Percentiles rank a stretch among this genome's conserved stretches.
Evolutionary conservation across 1,140 invertebrate species (phyloP).

Genomic region (Platyscapa corneri): DNA sequence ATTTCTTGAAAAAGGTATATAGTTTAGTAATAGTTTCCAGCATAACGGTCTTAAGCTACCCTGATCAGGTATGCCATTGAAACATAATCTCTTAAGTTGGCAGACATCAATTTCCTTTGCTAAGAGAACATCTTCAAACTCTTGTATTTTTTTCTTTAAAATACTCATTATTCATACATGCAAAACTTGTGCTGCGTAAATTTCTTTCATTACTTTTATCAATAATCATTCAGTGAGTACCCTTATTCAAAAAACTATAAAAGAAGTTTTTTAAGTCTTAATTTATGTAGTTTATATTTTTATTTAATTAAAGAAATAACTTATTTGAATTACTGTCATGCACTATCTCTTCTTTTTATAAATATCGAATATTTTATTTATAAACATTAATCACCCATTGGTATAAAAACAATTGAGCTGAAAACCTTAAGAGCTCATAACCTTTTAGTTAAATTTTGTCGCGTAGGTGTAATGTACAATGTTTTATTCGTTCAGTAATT

Average conservation of each 20-base stretch:
- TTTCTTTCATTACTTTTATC: too few species aligned
- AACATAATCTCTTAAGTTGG: slow-evolving; percentile 80
- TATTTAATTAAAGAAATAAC: neutral
- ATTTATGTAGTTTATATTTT: neutral
- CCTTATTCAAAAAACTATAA: neutral
- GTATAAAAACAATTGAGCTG: slow-evolving; percentile 7
- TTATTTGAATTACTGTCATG: slow-evolving; percentile 1
- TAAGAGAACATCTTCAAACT: slow-evolving; percentile 81
- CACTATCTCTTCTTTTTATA: slow-evolving; percentile 11
- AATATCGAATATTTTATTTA: slow-evolving; percentile 14
- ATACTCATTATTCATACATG: slow-evolving; percentile 52
- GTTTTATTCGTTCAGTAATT: too few species aligned
- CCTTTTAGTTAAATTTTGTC: neutral
- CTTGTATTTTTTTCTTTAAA: slow-evolving; percentile 75
- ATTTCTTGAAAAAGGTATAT: slow-evolving; percentile 81
- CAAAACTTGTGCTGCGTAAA: neutral
- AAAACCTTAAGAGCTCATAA: neutral
- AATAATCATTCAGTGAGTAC: neutral
- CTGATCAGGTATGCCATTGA: slow-evolving; percentile 91
- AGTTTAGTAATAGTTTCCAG: slow-evolving; percentile 90
- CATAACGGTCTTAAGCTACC: slow-evolving; percentile 83
- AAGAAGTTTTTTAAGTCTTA: neutral
- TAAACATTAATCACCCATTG: slow-evolving; percentile 29
- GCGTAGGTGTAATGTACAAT: neutral
- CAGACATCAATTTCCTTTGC: slow-evolving; percentile 81